Percentiles rank a stretch among this genome's conserved stretches.
Conservation (phyloP, 2,113 vertebrate genomes). For the Daboia siamensis region DNA sequence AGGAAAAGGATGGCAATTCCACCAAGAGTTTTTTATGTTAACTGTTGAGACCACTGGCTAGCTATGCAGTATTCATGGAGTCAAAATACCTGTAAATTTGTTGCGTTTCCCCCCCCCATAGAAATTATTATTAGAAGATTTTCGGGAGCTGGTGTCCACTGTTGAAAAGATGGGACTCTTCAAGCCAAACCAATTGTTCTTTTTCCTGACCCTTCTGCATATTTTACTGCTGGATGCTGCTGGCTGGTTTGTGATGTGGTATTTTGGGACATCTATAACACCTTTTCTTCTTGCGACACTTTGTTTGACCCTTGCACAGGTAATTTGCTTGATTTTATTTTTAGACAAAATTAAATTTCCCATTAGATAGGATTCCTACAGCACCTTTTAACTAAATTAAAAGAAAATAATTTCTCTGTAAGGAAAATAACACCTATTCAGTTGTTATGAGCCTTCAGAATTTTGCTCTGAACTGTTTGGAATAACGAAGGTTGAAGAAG, state of each 20-base stretch:
- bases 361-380: not conserved
- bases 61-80: not conserved
- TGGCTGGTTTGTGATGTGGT: constrained; percentile 60
- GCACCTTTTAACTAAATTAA: not conserved
- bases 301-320: constrained; percentile 62
- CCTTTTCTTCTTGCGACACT: constrained; percentile 56
- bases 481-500: not conserved
- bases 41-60: not conserved
- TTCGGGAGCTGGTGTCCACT: constrained; percentile 52
- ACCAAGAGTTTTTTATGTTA: not conserved
- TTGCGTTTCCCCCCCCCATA: not conserved
- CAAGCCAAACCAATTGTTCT: constrained; percentile 57
- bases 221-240: constrained; percentile 62
- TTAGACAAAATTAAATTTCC: not conserved
- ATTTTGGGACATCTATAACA: constrained; percentile 56
- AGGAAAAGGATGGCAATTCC: too few relatives aligned
- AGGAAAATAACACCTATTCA: not conserved
- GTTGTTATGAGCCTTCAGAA: not conserved
- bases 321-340: constrained; percentile 8
- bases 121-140: constrained; percentile 61
- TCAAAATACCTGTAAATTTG: not conserved
- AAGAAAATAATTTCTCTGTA: not conserved
- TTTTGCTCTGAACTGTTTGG: not conserved
- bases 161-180: constrained; percentile 66
- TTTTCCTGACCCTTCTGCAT: constrained; percentile 58